phyloP scores from a whole-genome alignment of 2,888 invertebrate genomes.

The Lepidonotus clava region DNA sequence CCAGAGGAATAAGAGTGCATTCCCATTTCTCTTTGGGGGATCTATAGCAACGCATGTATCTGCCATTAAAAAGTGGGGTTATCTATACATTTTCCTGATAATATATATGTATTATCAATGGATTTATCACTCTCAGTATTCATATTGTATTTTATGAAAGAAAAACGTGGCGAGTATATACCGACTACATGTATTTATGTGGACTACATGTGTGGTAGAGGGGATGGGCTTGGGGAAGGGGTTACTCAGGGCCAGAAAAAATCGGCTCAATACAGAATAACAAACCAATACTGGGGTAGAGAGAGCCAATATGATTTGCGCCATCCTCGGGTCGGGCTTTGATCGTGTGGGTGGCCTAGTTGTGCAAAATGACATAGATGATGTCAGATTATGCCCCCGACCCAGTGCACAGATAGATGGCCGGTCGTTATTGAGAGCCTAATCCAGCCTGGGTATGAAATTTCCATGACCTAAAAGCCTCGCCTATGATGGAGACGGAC shows the following conservation, averaged over 20 bases:
- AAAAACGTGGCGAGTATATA: too few species aligned
- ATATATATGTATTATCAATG: too few species aligned
- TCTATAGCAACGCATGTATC: too few species aligned
- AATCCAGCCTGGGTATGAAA: constrained; percentile 32
- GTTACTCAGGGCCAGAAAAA: background rate
- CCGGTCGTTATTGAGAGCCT: background rate
- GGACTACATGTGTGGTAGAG: background rate
- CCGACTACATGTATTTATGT: too few species aligned
- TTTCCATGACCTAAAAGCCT: constrained; percentile 23
- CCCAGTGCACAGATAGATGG: background rate
- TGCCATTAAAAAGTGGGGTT: too few species aligned
- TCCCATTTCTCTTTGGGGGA: too few species aligned
- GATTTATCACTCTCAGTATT: too few species aligned
- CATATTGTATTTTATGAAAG: too few species aligned
- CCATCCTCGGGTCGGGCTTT: background rate
- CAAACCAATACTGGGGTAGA: background rate
- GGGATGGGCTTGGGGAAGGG: background rate
- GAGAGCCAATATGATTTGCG: background rate
- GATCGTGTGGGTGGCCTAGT: constrained; percentile 26
- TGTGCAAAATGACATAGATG: constrained; percentile 13
- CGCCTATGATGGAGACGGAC: background rate
- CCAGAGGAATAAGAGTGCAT: too few species aligned
- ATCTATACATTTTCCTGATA: too few species aligned
- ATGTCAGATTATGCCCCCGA: constrained; percentile 5
- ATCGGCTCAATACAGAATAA: constrained; percentile 5